phyloP scores from a whole-genome alignment of 2,113 vertebrate species.

The Sinosuthora webbiana region DNA sequence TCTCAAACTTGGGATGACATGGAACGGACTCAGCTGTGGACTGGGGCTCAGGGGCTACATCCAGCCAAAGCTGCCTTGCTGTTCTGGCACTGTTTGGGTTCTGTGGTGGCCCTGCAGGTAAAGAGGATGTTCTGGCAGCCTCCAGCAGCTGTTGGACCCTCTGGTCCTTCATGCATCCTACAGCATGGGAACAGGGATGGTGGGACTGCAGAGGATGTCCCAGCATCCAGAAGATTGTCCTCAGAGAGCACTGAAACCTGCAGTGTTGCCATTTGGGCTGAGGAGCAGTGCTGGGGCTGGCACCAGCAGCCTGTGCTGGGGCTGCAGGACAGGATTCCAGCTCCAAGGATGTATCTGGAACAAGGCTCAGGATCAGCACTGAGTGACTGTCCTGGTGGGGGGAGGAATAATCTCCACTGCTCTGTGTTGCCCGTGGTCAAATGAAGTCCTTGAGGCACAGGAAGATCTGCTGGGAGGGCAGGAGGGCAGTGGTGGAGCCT shows the following conservation, averaged over 20 bases:
- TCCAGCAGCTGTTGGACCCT: not conserved
- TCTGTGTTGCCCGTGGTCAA: accelerated
- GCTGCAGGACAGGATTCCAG: not conserved
- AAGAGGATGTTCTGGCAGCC: not conserved
- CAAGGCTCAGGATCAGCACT: not conserved
- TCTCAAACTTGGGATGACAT: not conserved
- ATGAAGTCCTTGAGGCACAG: not conserved
- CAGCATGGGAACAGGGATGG: accelerated
- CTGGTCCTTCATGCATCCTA: not conserved
- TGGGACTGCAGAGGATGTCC: accelerated
- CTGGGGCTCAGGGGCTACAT: not conserved
- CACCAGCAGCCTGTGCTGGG: not conserved
- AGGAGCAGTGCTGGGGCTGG: not conserved
- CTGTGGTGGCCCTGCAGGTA: not conserved
- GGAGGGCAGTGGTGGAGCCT: not conserved
- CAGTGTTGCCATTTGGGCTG: not conserved
- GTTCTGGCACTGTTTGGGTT: not conserved
- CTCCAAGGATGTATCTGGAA: accelerated
- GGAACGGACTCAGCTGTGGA: not conserved
- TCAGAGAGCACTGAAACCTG: not conserved
- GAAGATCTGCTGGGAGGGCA: not conserved
- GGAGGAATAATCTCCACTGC: not conserved
- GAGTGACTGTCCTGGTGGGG: not conserved
- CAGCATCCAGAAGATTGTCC: not conserved
- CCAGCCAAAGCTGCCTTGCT: not conserved